Evolutionary conservation across 1,140 invertebrate genomes (phyloP).

Genomic region (Calliopsis andreniformis): DNA sequence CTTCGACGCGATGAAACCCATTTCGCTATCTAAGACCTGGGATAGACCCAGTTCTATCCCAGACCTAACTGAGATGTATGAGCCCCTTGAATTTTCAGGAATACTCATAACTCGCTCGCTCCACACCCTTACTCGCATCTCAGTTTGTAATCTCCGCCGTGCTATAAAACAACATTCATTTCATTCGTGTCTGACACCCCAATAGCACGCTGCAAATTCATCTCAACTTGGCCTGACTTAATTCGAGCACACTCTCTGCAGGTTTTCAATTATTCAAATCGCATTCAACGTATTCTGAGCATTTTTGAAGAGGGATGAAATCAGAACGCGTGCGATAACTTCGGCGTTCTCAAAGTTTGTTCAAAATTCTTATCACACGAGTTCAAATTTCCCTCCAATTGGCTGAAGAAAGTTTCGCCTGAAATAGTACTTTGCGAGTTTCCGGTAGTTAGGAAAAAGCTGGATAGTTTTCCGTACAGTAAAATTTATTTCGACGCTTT

Average conservation of each 20-base stretch:
- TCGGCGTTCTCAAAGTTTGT: not conserved
- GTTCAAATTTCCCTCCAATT: not conserved
- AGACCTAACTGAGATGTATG: no score
- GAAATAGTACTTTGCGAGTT: not conserved
- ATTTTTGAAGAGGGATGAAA: not conserved
- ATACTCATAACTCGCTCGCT: not conserved
- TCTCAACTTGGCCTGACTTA: conserved; percentile 5
- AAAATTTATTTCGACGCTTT: no score
- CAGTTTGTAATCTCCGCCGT: not conserved
- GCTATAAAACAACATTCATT: not conserved
- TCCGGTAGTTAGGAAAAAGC: no score
- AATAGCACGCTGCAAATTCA: not conserved
- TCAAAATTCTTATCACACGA: not conserved
- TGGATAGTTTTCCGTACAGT: no score
- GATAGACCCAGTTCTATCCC: not conserved
- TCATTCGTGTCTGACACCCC: not conserved
- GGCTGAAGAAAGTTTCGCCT: not conserved
- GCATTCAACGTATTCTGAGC: not conserved
- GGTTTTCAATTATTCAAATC: conserved; percentile 10
- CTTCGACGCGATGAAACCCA: not conserved
- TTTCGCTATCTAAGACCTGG: not conserved
- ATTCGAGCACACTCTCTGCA: not conserved
- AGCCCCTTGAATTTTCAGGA: not conserved
- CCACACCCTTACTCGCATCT: not conserved
- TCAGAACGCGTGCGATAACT: not conserved